phyloP scores from a whole-genome alignment of 2,113 vertebrate genomes.

The Halcyon senegalensis region DNA sequence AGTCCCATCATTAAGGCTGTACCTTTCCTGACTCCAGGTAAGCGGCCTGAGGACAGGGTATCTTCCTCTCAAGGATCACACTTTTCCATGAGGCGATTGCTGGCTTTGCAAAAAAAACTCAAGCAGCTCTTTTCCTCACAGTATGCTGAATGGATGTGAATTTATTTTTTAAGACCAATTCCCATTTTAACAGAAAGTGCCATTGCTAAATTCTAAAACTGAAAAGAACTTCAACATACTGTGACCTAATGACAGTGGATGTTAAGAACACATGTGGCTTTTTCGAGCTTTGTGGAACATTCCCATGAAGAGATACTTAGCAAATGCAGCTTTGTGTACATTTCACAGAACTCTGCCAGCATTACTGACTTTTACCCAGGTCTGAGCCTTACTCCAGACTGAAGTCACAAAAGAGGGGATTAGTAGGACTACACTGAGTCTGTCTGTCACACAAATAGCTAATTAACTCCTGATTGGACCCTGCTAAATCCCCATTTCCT shows the following conservation, averaged over 20 bases:
- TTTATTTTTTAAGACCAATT: conserved; percentile 17
- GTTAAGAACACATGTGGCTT: conserved; percentile 37
- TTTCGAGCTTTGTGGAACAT: conserved; percentile 53
- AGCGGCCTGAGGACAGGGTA: background rate
- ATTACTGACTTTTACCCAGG: conserved; percentile 56
- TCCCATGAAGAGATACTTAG: conserved; percentile 65
- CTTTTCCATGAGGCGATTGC: background rate
- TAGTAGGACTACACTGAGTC: conserved; percentile 49
- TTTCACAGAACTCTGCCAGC: conserved; percentile 70
- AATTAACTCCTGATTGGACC: conserved; percentile 71
- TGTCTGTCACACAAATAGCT: conserved; percentile 68
- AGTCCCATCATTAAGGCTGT: background rate
- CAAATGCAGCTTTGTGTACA: conserved; percentile 75
- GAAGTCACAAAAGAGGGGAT: conserved; percentile 67
- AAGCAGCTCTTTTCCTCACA: background rate
- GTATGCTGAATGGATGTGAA: background rate
- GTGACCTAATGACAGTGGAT: conserved; percentile 22
- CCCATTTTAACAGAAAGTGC: conserved; percentile 21
- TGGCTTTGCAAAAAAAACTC: background rate
- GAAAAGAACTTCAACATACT: conserved; percentile 35
- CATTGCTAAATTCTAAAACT: conserved; percentile 24
- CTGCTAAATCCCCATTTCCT: conserved; percentile 62
- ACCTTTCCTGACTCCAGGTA: background rate
- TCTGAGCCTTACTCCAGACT: conserved; percentile 53
- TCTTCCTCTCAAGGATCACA: background rate